phyloP scores from a whole-genome alignment of 2,113 vertebrate species.

The Isurus oxyrinchus region DNA sequence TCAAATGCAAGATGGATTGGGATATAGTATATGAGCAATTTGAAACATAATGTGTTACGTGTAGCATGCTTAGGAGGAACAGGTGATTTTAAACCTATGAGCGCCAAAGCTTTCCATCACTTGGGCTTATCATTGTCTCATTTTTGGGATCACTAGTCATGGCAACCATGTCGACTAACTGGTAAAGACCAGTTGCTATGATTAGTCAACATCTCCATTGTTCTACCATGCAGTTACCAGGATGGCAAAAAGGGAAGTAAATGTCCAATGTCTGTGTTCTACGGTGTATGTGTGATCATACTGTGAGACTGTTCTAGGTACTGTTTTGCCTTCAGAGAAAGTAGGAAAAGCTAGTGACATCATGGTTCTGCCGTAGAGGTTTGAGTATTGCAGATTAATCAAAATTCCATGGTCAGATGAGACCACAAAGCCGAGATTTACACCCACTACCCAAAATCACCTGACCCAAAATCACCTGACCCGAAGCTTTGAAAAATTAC shows the following conservation, averaged over 20 bases:
- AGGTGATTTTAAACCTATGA: too few relatives aligned
- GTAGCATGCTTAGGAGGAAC: too few relatives aligned
- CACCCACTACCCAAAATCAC: not conserved
- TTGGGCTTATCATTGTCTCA: not conserved
- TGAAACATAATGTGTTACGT: too few relatives aligned
- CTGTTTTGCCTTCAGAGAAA: too few relatives aligned
- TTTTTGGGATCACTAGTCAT: not conserved
- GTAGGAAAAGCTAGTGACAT: too few relatives aligned
- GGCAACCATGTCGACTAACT: too few relatives aligned
- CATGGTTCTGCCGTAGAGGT: too few relatives aligned
- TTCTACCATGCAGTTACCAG: not conserved
- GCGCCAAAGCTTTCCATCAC: too few relatives aligned
- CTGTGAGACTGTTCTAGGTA: not conserved
- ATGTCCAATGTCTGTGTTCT: not conserved
- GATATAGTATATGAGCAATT: too few relatives aligned
- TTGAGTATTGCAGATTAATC: not conserved
- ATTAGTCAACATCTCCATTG: not conserved
- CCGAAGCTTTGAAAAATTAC: not conserved
- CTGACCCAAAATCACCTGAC: not conserved
- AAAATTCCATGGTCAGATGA: not conserved
- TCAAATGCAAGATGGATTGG: too few relatives aligned
- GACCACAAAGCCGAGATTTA: not conserved
- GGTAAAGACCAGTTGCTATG: not conserved
- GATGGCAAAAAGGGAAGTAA: not conserved
- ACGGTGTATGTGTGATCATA: not conserved